Evolutionary conservation across 2,113 vertebrate species (phyloP).

Genomic region (Lamprologus speciosus): DNA sequence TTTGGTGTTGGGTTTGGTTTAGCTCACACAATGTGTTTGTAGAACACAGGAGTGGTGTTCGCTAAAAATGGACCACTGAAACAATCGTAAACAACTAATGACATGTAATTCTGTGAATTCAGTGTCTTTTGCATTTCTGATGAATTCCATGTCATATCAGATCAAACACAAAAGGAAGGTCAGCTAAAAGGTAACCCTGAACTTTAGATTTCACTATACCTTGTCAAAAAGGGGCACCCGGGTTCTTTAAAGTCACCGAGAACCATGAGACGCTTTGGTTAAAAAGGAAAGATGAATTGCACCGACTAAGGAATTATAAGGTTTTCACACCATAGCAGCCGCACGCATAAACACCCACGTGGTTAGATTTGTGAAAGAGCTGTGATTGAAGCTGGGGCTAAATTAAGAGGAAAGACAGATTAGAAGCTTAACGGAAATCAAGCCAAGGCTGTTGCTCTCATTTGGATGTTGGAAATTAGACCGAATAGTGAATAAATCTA

Average conservation of each 20-base stretch:
- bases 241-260: neutral
- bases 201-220: neutral
- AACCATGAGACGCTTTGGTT: neutral
- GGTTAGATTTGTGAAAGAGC: conserved; percentile 46
- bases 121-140: neutral
- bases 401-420: conserved; percentile 59
- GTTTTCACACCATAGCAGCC: conserved; percentile 39
- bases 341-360: conserved; percentile 41
- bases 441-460: conserved; percentile 55
- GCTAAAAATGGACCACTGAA: neutral
- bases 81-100: neutral
- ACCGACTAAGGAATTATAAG: conserved; percentile 15
- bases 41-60: neutral
- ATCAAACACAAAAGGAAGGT: neutral
- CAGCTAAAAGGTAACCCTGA: neutral
- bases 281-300: neutral
- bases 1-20: neutral
- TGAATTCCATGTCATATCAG: neutral
- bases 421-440: conserved; percentile 54
- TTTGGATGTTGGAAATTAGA: conserved; percentile 63
- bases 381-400: conserved; percentile 50
- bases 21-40: neutral
- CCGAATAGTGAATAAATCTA: conserved; percentile 36
- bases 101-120: neutral
- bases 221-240: neutral